Percentiles rank a stretch among this genome's conserved stretches.
Conservation (phyloP, 92 coral and sea anemone species). For the Chrysogorgia sp. region DNA sequence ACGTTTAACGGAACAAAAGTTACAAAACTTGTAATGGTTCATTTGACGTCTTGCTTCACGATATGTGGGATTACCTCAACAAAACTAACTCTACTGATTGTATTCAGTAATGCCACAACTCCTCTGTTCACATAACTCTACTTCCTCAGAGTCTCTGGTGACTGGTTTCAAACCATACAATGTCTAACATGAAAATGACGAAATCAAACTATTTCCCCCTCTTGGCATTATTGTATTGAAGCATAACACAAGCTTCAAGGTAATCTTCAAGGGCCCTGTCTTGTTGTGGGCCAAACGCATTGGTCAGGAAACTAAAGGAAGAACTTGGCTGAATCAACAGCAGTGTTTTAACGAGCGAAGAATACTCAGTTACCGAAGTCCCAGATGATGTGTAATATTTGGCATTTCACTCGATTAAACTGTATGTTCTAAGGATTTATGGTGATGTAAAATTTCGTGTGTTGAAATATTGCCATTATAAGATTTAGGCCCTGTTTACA, state of each 20-base stretch:
- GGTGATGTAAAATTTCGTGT: too few relatives aligned
- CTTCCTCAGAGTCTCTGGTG: conserved; percentile 1
- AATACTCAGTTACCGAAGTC: too few relatives aligned
- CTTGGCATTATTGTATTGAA: neutral
- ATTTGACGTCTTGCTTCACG: conserved; percentile 38
- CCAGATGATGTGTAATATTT: too few relatives aligned
- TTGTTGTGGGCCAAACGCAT: conserved; percentile 7
- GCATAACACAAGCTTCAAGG: conserved; percentile 7
- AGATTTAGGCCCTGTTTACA: too few relatives aligned
- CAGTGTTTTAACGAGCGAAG: too few relatives aligned
- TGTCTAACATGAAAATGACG: neutral
- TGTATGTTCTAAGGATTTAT: too few relatives aligned
- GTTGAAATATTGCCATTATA: too few relatives aligned
- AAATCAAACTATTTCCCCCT: conserved; percentile 1
- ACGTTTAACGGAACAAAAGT: conserved; percentile 39
- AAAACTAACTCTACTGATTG: conserved; percentile 42
- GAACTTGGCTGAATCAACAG: neutral
- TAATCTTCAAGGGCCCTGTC: conserved; percentile 6
- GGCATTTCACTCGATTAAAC: too few relatives aligned
- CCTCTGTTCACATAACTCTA: conserved; percentile 20
- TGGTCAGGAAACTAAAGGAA: neutral
- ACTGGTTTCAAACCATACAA: neutral
- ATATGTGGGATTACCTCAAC: conserved; percentile 29
- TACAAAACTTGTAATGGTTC: conserved; percentile 34
- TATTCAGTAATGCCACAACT: conserved; percentile 35